Base-by-base conservation (phyloP, 92 coral and sea anemone species). In the Actinostola sp. region DNA sequence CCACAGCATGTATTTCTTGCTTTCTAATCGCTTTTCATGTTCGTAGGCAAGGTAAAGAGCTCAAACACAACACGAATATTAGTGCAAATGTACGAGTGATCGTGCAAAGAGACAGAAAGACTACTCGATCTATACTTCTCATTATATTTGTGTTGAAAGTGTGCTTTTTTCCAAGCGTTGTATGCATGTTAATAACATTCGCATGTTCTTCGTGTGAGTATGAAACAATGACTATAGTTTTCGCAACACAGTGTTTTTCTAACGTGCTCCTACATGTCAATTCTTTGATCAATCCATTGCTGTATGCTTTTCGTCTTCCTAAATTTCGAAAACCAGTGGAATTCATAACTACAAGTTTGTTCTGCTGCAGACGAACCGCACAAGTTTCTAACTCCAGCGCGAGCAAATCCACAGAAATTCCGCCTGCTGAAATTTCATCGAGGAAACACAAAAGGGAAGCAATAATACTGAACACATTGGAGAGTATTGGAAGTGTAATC, bases 31-130 rank as follows among this genome's bases (percentile, higher is more conserved):
- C 30, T 14, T 30, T 43, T 12, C 6, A 20, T 5, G 72, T 67
- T 0, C 34, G 72, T 19, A 67, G 26, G 19, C 72, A 67, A 49
- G 48, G 42, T 25, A 24, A 53, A 16, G 38, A 66, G 7, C 71
- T 67, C 6, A 67, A 67, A 41, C 19, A 2, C 2, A 27, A 67
- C 10, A 2, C 12, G 28, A 30, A 4, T 28, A 5, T 67, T 14
- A 12, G 15, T 44, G 57, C 53, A 11, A 65, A 65, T 27, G 9
- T 19, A 33, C 29, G 74, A 51, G 51, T 29, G 26, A 17, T 31
- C 12, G 20, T 32, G 42, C 61, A 68, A 23, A 68, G 74, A 51
- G 61, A 52, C 11, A 20, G 74, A 51, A 68, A 68, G 23, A 68
- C 61, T 13, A 68, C 74, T 9, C 19, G 21, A 52, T 46, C 74